Evolutionary conservation across 2,797 vertebrate genomes (phyloP).

Genomic region (Meriones psammophilus): DNA sequence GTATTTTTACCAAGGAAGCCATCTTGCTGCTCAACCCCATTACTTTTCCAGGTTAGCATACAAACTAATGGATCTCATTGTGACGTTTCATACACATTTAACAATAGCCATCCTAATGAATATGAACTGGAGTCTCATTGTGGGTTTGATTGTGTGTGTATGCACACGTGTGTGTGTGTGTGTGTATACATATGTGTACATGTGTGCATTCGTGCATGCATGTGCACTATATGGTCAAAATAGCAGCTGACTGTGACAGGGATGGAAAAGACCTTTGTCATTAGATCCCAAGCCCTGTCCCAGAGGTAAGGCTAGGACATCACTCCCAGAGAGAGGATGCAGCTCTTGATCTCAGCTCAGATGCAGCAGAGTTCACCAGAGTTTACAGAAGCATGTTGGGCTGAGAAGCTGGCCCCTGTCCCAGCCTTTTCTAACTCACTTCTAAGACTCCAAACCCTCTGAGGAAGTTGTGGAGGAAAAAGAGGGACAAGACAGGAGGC

Average conservation of each 20-base stretch:
- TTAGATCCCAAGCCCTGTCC: constrained; percentile 9
- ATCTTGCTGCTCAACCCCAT: neutral
- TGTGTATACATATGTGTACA: neutral
- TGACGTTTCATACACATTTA: neutral
- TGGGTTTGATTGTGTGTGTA: neutral
- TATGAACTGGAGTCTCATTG: neutral
- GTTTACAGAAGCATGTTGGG: constrained; percentile 53
- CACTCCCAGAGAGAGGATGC: constrained; percentile 55
- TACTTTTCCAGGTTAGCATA: neutral
- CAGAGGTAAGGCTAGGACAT: constrained; percentile 7
- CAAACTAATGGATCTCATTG: neutral
- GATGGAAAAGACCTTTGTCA: constrained; percentile 58
- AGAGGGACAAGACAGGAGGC: neutral
- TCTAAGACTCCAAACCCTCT: constrained; percentile 29
- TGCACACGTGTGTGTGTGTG: neutral
- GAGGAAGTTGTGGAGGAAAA: neutral
- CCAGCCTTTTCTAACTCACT: constrained; percentile 36
- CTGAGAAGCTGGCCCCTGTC: constrained; percentile 40
- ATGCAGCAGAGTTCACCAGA: constrained; percentile 53
- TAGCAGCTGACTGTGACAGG: neutral
- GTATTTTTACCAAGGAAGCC: neutral
- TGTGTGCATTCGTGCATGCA: neutral
- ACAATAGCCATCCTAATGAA: neutral
- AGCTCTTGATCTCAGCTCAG: constrained; percentile 53
- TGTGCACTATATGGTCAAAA: neutral